Evolutionary conservation across 2,113 vertebrate genomes (phyloP), one percentile per base, ranked within the genome.

Genomic region (Mesitornis unicolor): DNA sequence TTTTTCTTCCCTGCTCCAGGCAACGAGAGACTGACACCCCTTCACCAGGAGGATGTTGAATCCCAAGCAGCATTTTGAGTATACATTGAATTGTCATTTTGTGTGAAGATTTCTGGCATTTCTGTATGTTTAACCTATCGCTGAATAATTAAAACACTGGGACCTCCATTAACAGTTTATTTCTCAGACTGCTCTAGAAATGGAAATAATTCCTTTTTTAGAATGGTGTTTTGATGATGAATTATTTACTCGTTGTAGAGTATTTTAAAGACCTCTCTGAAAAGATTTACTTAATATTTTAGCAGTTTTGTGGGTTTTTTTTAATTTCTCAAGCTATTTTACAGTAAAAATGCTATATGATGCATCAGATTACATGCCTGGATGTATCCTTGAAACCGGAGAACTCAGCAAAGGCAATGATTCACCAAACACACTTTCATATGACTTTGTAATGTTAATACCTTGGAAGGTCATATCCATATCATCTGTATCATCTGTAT

Each of bases 321-420:
- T n/a, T n/a, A n/a, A n/a, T n/a, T n/a, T n/a, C n/a, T 42, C 61
- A 77, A 69, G 67, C 16, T 77, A 2, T 61, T 84, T 80, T 24
- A 33, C 25, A 51, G 43, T 14, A 73, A 61, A 82, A 83, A 47
- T 70, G 28, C 16, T 40, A 2, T 16, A 9, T 8, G 29, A 35
- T 50, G 53, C 73, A 36, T 57, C 67, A 82, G 61, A 11, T 42
- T 29, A 38, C 26, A 4, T 82, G 65, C 26, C 10, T 24, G 51
- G 16, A 6, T 36, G 5, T 6, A 29, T 13, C 56, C 51, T 15
- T n/a, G 56, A 29, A 43, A 56, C 0, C 4, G 42, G 31, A 60
- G 71, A n/a, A 10, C 22, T 59, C 8, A 1, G 20, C 47, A 54
- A 40, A 89, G 51, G 38, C 68, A 50, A 0, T 7, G 31, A 79